Evolutionary conservation across 2,888 invertebrate genomes (phyloP).

Genomic region (Choristoneura rosaceana): DNA sequence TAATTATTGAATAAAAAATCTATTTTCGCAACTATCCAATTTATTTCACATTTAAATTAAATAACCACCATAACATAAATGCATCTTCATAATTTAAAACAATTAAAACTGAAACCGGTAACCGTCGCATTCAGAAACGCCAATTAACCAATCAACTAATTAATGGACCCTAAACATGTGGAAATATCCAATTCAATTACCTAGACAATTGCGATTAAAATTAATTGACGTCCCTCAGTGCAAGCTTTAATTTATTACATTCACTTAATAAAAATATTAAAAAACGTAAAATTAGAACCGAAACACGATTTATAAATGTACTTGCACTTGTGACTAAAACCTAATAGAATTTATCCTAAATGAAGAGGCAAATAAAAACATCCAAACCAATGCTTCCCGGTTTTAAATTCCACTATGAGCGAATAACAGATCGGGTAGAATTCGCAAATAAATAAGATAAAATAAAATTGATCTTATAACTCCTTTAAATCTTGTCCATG

Average conservation of each 20-base stretch:
- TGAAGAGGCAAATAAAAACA: too few species aligned
- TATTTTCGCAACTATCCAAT: conserved; percentile 37
- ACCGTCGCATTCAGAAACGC: neutral
- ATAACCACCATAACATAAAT: conserved; percentile 57
- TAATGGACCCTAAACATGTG: too few species aligned
- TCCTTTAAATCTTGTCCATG: too few species aligned
- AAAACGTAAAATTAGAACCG: neutral
- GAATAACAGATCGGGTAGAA: too few species aligned
- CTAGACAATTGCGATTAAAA: neutral
- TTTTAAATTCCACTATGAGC: too few species aligned
- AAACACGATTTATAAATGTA: neutral
- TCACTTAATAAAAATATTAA: neutral
- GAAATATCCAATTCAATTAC: too few species aligned
- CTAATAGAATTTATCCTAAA: too few species aligned
- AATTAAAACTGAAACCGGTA: conserved; percentile 8
- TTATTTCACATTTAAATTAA: conserved; percentile 48
- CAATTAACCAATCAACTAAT: neutral
- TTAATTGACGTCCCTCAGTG: neutral
- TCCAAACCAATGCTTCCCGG: too few species aligned
- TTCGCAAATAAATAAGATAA: too few species aligned
- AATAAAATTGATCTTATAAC: too few species aligned
- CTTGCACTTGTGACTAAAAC: neutral
- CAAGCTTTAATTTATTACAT: too few species aligned
- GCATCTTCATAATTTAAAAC: conserved; percentile 49
- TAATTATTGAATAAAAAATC: conserved; percentile 16